Evolutionary conservation across 2,113 vertebrate genomes (phyloP), one percentile per base, ranked within the genome.

Genomic region (Blennius ocellaris): DNA sequence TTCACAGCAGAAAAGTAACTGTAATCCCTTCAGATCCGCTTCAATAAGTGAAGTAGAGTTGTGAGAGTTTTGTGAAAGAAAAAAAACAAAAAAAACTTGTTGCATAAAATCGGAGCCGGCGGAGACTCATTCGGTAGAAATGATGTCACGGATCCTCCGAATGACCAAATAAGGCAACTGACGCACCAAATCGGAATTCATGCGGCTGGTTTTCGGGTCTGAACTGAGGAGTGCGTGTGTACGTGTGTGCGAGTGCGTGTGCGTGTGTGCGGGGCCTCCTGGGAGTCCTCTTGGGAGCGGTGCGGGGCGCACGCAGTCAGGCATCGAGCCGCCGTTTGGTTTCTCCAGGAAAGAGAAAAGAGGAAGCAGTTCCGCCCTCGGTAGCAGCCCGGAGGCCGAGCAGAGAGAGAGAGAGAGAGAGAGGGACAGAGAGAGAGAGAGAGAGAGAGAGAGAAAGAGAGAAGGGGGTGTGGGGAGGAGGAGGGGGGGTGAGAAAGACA

Each of bases 361-460:
- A 82, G 82, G 82, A 87, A 90, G 76, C 78, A 62, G 86, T 73
- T 80, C 84, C 89, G 76, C 84, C 84, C 82, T 70, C 57, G n/a
- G 50, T 7, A 80, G 51, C 74, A 15, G 57, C n/a, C 15, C 2
- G 37, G 1, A 77, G 78, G 68, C 68, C 59, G 47, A 55, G 40
- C 12, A 48, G 14, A 0, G 21, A n/a, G 51, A 36, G 14, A 53
- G n/a, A n/a, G n/a, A n/a, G n/a, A n/a, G n/a, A n/a, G n/a, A n/a
- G n/a, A n/a, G n/a, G n/a, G n/a, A n/a, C n/a, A n/a, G n/a, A n/a
- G n/a, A n/a, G n/a, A n/a, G n/a, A n/a, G n/a, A n/a, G n/a, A n/a
- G n/a, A n/a, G n/a, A n/a, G n/a, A n/a, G n/a, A n/a, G n/a, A n/a
- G n/a, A n/a, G n/a, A n/a, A n/a, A n/a, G n/a, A n/a, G n/a, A n/a